Evolutionary conservation across 2,797 vertebrate genomes (phyloP), one percentile per base, ranked within the genome.

Genomic region (Hypotaenidia philippensis): DNA sequence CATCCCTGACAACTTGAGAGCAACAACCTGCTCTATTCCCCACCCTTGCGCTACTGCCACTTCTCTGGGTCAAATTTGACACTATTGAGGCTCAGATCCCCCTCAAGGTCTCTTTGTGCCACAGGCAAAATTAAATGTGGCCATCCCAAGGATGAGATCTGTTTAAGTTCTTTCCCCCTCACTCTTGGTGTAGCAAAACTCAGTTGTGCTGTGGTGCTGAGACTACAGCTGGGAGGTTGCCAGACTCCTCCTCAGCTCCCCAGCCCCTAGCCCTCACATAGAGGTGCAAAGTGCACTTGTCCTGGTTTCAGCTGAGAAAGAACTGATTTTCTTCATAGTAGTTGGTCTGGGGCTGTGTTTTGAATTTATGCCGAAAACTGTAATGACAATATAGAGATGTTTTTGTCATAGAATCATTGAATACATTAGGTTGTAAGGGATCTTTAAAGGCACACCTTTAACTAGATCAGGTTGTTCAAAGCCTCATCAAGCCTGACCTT

Each of bases 131-230:
- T 14, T 22, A 57, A 45, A 47, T 13, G 9, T n/a, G 53, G 63
- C 14, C 1, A 3, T 34, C 31, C 13, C 16, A 31, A 69, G 41
- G 20, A 19, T 40, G 38, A 79, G 44, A 41, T 47, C 13, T 32
- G 32, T 13, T 11, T 7, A 12, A 27, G 29, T 27, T 34, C n/a
- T 45, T 63, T 45, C 20, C 32, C 38, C 11, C 5, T 75, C 27
- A 20, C 16, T 40, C 13, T 41, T 27, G 16, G 10, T 7, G 34
- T 32, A 38, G 40, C 20, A 13, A 65, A 49, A 7, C 25, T 55
- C 5, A 1, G 31, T 29, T 49, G 10, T 59, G 57, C 50, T 0
- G 0, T 32, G 36, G 50, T 1, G 0, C 9, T 1, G 4, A 32
- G n/a, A 31, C 11, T 4, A 4, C 9, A 41, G 26, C 19, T 36